phyloP scores from a whole-genome alignment of 2,113 vertebrate genomes.

The Oceanites oceanicus region DNA sequence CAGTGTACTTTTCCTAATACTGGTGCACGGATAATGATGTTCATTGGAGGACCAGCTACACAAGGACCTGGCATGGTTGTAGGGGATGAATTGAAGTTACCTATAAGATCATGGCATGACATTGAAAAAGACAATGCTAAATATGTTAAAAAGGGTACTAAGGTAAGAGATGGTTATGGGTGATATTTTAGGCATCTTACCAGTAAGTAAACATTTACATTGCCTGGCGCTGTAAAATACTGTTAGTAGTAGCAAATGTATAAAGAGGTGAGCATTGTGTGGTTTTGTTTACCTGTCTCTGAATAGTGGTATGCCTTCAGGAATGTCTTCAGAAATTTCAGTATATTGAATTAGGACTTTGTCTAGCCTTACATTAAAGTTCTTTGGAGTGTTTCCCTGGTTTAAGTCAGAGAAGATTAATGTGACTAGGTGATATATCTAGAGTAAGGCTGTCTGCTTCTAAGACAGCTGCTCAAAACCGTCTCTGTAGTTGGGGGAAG shows the following conservation, averaged over 20 bases:
- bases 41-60: slow-evolving; percentile 94
- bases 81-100: slow-evolving; percentile 92
- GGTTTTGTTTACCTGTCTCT: not conserved
- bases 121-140: slow-evolving; percentile 98
- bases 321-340: not conserved
- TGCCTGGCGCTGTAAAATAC: not conserved
- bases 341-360: not conserved
- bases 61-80: slow-evolving; percentile 99
- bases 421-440: not conserved
- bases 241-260: not conserved
- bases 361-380: not conserved
- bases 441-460: not conserved
- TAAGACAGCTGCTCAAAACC: not conserved
- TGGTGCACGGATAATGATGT: slow-evolving; percentile 94
- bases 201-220: not conserved
- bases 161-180: slow-evolving; percentile 74
- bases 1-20: slow-evolving; percentile 97
- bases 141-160: slow-evolving; percentile 97
- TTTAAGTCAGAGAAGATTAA: not conserved
- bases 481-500: not conserved
- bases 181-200: not conserved
- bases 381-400: not conserved
- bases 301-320: not conserved
- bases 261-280: not conserved
- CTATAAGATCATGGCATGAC: slow-evolving; percentile 98